These are phyloP conservation scores for Molossus molossus DNA, from an alignment of 2,797 vertebrate species.

Conservation along the genomic window DNA sequence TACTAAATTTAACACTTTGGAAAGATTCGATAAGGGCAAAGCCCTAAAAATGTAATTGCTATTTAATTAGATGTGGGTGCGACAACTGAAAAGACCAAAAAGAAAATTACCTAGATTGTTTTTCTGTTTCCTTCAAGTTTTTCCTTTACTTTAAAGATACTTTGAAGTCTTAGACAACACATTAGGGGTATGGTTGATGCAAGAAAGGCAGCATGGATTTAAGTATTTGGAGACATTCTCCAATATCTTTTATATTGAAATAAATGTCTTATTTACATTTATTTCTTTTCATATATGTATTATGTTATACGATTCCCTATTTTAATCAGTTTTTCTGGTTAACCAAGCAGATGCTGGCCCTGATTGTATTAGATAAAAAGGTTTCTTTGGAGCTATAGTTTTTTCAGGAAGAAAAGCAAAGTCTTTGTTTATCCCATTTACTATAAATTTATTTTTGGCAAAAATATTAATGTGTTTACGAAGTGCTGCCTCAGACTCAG, in stretches of 20 bases:
- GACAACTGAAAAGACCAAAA: constrained; percentile 21
- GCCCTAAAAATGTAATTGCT: background rate
- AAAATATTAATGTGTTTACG: background rate
- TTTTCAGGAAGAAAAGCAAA: background rate
- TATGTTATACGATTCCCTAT: background rate
- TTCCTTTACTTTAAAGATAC: background rate
- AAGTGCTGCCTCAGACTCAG: background rate
- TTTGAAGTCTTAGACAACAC: background rate
- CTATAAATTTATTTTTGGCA: background rate
- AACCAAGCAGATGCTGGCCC: background rate
- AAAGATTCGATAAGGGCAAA: constrained; percentile 31
- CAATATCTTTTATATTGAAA: background rate
- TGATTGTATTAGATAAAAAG: background rate
- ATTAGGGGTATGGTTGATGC: background rate
- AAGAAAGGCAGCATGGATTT: constrained; percentile 17
- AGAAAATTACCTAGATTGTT: constrained; percentile 17
- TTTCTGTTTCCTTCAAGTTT: constrained; percentile 29
- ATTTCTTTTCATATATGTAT: constrained; percentile 9
- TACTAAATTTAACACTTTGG: constrained; percentile 37
- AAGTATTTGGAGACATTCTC: constrained; percentile 37
- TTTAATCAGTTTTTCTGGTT: background rate
- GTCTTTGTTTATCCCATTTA: background rate
- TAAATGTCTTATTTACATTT: constrained; percentile 37
- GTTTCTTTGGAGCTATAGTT: background rate
- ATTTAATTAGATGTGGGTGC: background rate